A percentile compares a stretch with the other conserved stretches of the same genome.
Evolutionary conservation across 2,113 vertebrate genomes (phyloP).

Genomic region (Glaucomys volans): DNA sequence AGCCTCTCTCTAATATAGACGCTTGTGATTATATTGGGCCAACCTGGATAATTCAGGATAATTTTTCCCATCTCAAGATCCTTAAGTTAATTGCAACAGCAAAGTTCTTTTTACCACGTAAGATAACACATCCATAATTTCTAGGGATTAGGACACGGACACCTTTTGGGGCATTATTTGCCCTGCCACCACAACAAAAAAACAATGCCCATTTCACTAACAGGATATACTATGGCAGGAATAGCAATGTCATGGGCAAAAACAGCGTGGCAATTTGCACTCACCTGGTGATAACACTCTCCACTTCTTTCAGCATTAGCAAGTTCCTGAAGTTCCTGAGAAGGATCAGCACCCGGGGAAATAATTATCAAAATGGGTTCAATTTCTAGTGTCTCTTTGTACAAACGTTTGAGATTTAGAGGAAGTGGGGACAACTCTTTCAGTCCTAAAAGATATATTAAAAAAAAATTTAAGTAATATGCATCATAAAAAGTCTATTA

Average conservation of each 20-base stretch:
- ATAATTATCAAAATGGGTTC: constrained; percentile 98
- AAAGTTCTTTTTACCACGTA: background rate
- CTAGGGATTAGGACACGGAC: background rate
- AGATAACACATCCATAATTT: background rate
- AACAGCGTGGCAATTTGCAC: background rate
- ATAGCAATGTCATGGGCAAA: background rate
- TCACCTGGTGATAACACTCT: constrained; percentile 95
- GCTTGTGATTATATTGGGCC: background rate
- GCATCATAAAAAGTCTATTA: background rate
- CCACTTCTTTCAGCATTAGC: constrained; percentile 91
- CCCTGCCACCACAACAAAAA: background rate
- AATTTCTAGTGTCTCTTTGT: constrained; percentile 93
- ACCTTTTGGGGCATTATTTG: background rate
- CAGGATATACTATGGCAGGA: background rate
- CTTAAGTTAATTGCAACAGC: background rate
- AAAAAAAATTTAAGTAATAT: background rate
- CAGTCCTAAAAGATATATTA: constrained; percentile 89
- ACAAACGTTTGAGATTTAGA: constrained; percentile 94
- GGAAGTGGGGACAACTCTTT: constrained; percentile 95
- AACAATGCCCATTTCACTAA: background rate
- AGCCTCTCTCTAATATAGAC: background rate
- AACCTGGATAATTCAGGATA: background rate
- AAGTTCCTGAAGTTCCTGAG: constrained; percentile 97
- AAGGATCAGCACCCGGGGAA: constrained; percentile 98
- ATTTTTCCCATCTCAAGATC: background rate